Evolutionary conservation across 2,113 vertebrate genomes (phyloP), one percentile per base, ranked within the genome.

Genomic region (Datnioides undecimradiatus): DNA sequence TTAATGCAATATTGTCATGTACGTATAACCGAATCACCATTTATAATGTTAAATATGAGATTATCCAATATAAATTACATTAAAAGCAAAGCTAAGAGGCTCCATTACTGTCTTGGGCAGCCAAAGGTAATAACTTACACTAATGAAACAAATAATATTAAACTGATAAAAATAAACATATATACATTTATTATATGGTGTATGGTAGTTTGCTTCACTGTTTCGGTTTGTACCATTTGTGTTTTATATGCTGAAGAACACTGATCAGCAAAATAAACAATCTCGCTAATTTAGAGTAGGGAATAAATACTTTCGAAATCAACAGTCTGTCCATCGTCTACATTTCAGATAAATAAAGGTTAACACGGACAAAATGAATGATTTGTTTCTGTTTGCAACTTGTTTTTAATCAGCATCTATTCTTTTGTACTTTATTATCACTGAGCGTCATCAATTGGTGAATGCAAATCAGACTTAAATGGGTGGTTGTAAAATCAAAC

Each of bases 371-470:
- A 58, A 29, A 8, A 0, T 23, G 46, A 33, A 52, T 45, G 46
- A 60, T 66, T 79, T 57, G 46, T 27, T 66, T 40, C 23, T 60
- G n/a, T 73, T 76, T 52, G 45, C 64, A 27, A 17, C 69, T 48
- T 84, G 9, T 77, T 80, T 57, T 51, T 57, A 63, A 84, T 87
- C 71, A 84, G 16, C 74, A 51, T 72, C 76, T 36, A 57, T 87
- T 88, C 38, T 79, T 70, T 71, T 46, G 41, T 54, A 13, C 54
- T 66, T 63, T 45, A 46, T 73, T 45, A 59, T 71, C 67, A 36
- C 27, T 0, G 45, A 73, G 77, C 65, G 64, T 77, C 70, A 71
- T 72, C 67, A 76, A 16, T 57, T 33, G 38, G 16, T 11, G 43
- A 79, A 81, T 62, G 70, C 66, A 48, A 80, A 90, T 84, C 33